Conservation (phyloP, 1,140 invertebrate genomes). For the Drosophila parabipectinata region DNA sequence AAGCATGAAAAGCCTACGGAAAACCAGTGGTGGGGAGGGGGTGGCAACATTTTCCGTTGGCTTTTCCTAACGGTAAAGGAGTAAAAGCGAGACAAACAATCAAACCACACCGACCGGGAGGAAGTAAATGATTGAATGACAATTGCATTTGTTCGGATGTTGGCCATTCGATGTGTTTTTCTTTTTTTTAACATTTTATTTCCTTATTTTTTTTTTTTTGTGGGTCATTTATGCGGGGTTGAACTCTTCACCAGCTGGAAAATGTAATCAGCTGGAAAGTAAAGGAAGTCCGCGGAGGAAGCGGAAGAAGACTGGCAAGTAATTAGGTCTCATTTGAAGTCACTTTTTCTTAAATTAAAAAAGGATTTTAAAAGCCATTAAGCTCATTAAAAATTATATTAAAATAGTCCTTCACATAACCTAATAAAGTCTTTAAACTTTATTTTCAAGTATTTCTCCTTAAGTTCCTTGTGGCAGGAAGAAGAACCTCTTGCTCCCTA, state of each 20-base stretch:
- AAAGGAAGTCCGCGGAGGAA: background rate
- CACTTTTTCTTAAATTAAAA: background rate
- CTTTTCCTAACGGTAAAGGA: background rate
- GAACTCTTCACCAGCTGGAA: constrained; percentile 16
- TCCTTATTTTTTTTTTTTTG: constrained; percentile 1
- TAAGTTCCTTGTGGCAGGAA: no score
- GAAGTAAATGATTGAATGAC: constrained; percentile 59
- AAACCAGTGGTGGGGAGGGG: background rate
- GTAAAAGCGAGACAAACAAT: constrained; percentile 29
- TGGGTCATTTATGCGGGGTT: constrained; percentile 17
- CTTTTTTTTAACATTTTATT: background rate
- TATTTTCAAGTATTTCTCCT: no score
- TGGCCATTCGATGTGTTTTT: constrained; percentile 14
- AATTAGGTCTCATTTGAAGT: constrained; percentile 31
- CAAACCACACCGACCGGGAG: constrained; percentile 36
- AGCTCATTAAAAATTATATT: no score
- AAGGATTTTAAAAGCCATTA: background rate
- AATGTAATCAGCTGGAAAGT: constrained; percentile 10
- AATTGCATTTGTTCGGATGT: constrained; percentile 49
- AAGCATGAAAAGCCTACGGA: constrained; percentile 40
- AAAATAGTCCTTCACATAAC: no score
- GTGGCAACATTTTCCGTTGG: constrained; percentile 7
- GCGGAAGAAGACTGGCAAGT: constrained; percentile 26
- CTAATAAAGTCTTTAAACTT: no score
- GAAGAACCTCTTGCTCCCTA: no score